Evolutionary conservation across 53 echinoderm and acorn worm genomes (phyloP), one percentile per base, ranked within the genome.

Genomic region (Antedon mediterranea): DNA sequence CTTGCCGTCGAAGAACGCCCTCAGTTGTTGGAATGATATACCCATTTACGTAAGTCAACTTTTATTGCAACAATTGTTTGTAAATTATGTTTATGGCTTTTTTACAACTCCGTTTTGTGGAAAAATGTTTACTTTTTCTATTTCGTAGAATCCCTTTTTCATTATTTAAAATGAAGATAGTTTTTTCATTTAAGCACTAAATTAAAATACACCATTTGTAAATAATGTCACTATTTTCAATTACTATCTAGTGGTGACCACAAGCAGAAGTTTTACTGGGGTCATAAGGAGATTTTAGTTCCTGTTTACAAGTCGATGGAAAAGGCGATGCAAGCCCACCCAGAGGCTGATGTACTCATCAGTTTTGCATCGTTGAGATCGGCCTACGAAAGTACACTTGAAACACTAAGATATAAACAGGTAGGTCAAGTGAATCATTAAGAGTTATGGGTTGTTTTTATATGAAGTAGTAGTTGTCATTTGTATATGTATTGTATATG

Each of bases 191-290:
- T n/a, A n/a, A n/a, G n/a, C n/a, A n/a, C n/a, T n/a, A n/a, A n/a
- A n/a, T n/a, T n/a, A n/a, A n/a, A n/a, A n/a, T n/a, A n/a, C n/a
- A n/a, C n/a, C n/a, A n/a, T n/a, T n/a, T n/a, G n/a, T n/a, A n/a
- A n/a, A n/a, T n/a, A n/a, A n/a, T n/a, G n/a, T n/a, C n/a, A n/a
- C n/a, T n/a, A n/a, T n/a, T n/a, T n/a, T n/a, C n/a, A n/a, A n/a
- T n/a, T 57, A 57, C 14, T 76, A 33, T 83, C 0, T 73, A 95
- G 95, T 43, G 95, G 95, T 3, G 95, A 95, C 77, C 95, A 95
- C 84, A 95, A 95, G 76, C 95, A 95, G 89, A 95, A 91, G 85
- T 95, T 95, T 34, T 95, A 95, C 86, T 95, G 95, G 95, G 95
- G 95, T 18, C 95, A 95, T 75, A 91, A 92, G 28, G 95, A 95